Conservation (phyloP, 2,113 vertebrate species). For the Bufo gargarizans region DNA sequence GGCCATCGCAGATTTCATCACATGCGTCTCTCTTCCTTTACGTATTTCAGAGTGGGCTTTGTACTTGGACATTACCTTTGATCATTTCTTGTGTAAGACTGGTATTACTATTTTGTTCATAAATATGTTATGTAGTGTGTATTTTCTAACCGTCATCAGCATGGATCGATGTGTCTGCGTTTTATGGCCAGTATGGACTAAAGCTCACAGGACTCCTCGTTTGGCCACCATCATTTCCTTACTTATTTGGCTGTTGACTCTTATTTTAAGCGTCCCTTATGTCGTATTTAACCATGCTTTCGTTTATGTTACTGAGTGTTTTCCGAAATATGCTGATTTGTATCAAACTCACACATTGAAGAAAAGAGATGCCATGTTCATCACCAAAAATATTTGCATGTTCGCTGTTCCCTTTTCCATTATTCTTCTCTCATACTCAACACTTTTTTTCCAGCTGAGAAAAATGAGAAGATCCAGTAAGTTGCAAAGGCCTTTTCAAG, state of each 20-base stretch:
- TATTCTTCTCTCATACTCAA: not conserved
- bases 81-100: constrained; percentile 66
- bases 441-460: not conserved
- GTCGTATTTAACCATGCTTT: not conserved
- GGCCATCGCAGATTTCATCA: constrained; percentile 72
- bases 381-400: constrained; percentile 9
- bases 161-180: constrained; percentile 70
- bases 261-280: constrained; percentile 62
- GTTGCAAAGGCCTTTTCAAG: not conserved
- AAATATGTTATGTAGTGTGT: constrained; percentile 72
- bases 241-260: constrained; percentile 64
- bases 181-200: constrained; percentile 69
- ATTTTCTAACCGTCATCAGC: constrained; percentile 69
- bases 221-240: constrained; percentile 57
- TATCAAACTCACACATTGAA: too few relatives aligned
- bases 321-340: not conserved
- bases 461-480: not conserved
- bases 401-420: constrained; percentile 26
- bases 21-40: constrained; percentile 63
- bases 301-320: not conserved
- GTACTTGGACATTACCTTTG: not conserved
- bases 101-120: constrained; percentile 20
- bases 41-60: constrained; percentile 31
- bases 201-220: constrained; percentile 65
- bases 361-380: not conserved